phyloP scores from a whole-genome alignment of 2,113 vertebrate species.

The Agapornis roseicollis region DNA sequence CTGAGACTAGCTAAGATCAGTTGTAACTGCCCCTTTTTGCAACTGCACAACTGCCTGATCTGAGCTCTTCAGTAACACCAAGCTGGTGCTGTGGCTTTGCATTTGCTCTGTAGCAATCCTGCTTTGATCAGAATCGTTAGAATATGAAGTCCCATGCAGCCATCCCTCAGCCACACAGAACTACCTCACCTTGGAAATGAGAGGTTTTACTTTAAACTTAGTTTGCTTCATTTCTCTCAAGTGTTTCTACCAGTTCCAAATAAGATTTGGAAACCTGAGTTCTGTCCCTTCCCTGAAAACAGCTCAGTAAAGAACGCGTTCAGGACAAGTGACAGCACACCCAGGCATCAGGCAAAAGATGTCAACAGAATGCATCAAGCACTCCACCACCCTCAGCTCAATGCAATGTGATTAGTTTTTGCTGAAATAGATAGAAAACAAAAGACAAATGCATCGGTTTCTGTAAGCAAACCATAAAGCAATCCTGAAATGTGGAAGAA shows the following conservation, averaged over 20 bases:
- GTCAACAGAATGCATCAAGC: neutral
- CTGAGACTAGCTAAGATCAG: neutral
- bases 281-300: neutral
- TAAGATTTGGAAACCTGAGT: neutral
- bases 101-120: neutral
- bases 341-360: neutral
- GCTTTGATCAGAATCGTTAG: neutral
- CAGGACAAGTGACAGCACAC: neutral
- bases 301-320: neutral
- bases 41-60: neutral
- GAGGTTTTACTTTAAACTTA: neutral
- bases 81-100: neutral
- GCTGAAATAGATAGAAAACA: neutral
- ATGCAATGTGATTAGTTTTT: neutral
- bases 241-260: neutral
- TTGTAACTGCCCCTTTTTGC: neutral
- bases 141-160: rapidly evolving
- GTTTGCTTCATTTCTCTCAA: neutral
- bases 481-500: too few species aligned
- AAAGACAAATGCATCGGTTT: neutral
- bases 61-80: neutral
- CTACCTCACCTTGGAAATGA: neutral
- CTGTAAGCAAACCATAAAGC: neutral
- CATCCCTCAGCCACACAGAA: neutral
- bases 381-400: neutral